Evolutionary conservation across 2,888 invertebrate species (phyloP).

Genomic region (Epirrita christyi): DNA sequence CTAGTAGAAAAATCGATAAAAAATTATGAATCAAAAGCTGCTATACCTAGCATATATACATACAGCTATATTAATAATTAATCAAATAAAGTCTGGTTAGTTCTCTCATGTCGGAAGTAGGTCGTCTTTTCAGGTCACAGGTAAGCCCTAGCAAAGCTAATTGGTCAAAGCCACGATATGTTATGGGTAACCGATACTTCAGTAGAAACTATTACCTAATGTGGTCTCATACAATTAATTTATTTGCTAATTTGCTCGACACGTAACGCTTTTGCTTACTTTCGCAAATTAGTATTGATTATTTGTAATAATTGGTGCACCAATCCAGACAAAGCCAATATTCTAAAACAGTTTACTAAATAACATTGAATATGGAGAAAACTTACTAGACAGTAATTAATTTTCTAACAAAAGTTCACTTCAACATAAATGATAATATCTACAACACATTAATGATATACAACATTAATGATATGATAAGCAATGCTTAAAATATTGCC

Average conservation of each 20-base stretch:
- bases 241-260: constrained; percentile 1
- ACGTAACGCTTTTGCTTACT: constrained; percentile 5
- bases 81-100: constrained; percentile 12
- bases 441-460: too few relatives aligned
- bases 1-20: too few relatives aligned
- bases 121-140: constrained; percentile 30
- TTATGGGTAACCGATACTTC: constrained; percentile 16
- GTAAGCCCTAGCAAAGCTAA: constrained; percentile 28
- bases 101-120: constrained; percentile 19
- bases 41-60: background rate
- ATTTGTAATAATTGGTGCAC: background rate
- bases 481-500: too few relatives aligned
- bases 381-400: too few relatives aligned
- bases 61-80: background rate
- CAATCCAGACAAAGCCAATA: background rate
- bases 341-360: too few relatives aligned
- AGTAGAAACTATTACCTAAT: constrained; percentile 2
- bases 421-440: too few relatives aligned
- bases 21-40: background rate
- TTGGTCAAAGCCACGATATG: constrained; percentile 33
- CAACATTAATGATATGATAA: too few relatives aligned
- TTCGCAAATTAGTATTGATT: background rate
- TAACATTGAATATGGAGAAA: too few relatives aligned
- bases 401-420: too few relatives aligned
- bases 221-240: constrained; percentile 10